Conservation (phyloP, 2,113 vertebrate species). For the Ramphastos sulfuratus region DNA sequence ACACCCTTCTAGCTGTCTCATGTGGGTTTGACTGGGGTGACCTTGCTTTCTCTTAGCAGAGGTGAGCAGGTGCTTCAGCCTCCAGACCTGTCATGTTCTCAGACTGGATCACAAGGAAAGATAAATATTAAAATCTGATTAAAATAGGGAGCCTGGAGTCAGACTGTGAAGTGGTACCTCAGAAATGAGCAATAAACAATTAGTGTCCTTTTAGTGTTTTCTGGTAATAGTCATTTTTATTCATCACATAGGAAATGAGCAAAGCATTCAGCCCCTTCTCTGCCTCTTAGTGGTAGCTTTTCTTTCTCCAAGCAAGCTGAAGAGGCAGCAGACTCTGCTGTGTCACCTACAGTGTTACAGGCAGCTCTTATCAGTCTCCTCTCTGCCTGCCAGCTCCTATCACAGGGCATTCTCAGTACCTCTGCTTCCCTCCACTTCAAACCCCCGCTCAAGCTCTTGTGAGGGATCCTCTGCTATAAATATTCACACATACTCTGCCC, state of each 20-base stretch:
- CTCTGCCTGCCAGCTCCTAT: background rate
- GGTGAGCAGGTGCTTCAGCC: background rate
- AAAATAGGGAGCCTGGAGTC: background rate
- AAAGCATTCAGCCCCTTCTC: background rate
- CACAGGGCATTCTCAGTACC: background rate
- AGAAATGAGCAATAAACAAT: conserved; percentile 6
- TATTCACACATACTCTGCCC: background rate
- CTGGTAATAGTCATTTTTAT: background rate
- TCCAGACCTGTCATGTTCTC: background rate
- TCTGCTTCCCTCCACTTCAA: background rate
- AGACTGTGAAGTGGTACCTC: background rate
- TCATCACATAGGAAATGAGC: background rate
- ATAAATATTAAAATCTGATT: background rate
- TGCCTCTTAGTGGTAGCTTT: background rate
- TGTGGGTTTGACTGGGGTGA: background rate
- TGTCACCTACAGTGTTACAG: background rate
- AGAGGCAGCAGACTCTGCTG: background rate
- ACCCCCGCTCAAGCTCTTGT: background rate
- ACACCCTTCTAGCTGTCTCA: background rate
- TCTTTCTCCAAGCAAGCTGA: background rate
- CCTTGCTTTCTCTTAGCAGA: background rate
- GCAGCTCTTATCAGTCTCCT: background rate
- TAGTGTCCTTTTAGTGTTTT: background rate
- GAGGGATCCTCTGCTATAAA: background rate
- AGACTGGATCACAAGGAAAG: background rate